Base-by-base conservation (phyloP, 37 sponge, comb jelly and placozoan species). In the Geodia barretti region DNA sequence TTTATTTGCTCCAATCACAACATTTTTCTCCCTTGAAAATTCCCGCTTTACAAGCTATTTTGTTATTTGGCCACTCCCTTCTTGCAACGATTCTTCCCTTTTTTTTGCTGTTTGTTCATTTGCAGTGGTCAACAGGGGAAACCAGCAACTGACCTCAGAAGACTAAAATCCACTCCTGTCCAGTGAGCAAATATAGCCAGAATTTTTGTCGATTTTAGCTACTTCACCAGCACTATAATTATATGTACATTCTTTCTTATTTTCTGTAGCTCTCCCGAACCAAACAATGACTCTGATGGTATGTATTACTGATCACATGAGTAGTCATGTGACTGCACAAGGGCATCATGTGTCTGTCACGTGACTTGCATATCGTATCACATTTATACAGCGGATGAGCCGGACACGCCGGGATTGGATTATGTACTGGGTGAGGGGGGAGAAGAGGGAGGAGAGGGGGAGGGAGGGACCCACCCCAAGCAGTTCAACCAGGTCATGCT, bases 401-500 rank as follows among this genome's bases (percentile, higher is more conserved):
- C n/a, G n/a, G 68, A 64, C 25, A 62, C n/a, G n/a, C n/a, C n/a
- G n/a, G n/a, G n/a, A n/a, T n/a, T n/a, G n/a, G n/a, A n/a, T n/a
- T n/a, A n/a, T n/a, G n/a, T n/a, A n/a, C n/a, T n/a, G n/a, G n/a
- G n/a, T n/a, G n/a, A n/a, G n/a, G n/a, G n/a, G n/a, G n/a, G n/a
- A 67, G 14, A 67, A 14, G 54, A 47, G 54, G 11, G 14, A 17
- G 54, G n/a, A 2, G 7, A 60, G 1, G 64, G 8, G 24, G 26
- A n/a, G 59, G 38, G 62, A 40, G 1, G 30, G 62, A 35, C 40
- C 14, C 23, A 34, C 79, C 14, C 39, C 2, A n/a, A 35, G 1
- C 1, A 91, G 68, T 82, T 91, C 74, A 73, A 41, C 0, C 83
- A 78, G 58, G 76, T 91, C 33, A 76, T 60, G 41, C 26, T 68